Conservation (phyloP, 92 coral and sea anemone genomes). For the Galaxea fascicularis region DNA sequence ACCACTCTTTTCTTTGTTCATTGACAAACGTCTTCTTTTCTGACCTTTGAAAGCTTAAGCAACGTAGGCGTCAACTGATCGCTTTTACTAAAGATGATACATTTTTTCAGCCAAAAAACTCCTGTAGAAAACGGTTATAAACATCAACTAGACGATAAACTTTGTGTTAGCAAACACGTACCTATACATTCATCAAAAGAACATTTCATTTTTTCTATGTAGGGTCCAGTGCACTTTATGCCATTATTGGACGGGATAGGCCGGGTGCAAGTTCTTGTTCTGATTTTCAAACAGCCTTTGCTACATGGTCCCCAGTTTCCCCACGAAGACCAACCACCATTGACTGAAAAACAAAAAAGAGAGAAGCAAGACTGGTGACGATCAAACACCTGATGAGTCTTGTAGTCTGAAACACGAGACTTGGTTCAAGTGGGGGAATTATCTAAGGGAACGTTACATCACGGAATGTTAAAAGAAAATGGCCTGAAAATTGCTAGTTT, state of each 20-base stretch:
- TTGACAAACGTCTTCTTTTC: neutral
- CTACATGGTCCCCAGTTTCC: constrained; percentile 43
- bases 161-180: neutral
- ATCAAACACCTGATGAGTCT: neutral
- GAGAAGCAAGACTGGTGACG: neutral
- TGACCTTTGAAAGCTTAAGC: neutral
- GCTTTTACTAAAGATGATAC: neutral
- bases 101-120: neutral
- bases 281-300: constrained; percentile 22
- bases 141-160: neutral
- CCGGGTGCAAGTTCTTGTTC: constrained; percentile 32
- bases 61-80: neutral
- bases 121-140: neutral
- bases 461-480: no score
- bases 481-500: no score
- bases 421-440: no score
- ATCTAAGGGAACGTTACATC: no score
- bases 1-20: neutral
- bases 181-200: constrained; percentile 31
- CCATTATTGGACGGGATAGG: constrained; percentile 42
- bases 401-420: no score
- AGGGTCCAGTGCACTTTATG: constrained; percentile 16
- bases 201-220: neutral
- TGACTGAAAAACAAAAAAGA: neutral
- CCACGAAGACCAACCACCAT: constrained; percentile 45